These are phyloP conservation scores for Misgurnus mizolepis DNA, from an alignment of 2,113 vertebrate species.

Conservation along the genomic window DNA sequence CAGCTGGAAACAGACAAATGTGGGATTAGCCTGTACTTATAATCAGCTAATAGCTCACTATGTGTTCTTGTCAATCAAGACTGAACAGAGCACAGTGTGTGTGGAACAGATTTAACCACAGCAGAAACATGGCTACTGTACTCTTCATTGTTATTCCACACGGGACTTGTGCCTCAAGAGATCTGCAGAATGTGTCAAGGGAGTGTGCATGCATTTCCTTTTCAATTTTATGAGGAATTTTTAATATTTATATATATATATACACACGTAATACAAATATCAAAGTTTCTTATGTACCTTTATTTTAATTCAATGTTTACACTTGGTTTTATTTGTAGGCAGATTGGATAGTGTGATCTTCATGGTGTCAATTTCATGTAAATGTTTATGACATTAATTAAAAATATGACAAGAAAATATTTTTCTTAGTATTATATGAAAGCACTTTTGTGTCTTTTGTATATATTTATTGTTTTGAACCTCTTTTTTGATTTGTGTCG, in stretches of 20 bases:
- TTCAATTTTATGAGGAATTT: no score
- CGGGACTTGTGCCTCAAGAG: constrained; percentile 32
- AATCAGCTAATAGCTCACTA: constrained; percentile 63
- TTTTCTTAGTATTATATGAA: neutral
- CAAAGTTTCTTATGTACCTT: no score
- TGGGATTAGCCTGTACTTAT: constrained; percentile 58
- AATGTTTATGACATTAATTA: neutral
- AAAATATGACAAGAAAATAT: neutral
- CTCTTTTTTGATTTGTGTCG: neutral
- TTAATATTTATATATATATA: no score
- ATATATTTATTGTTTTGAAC: neutral
- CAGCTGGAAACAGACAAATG: constrained; percentile 64
- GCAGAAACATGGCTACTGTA: constrained; percentile 35
- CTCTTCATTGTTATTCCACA: constrained; percentile 14
- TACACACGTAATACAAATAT: no score
- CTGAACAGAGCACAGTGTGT: constrained; percentile 36
- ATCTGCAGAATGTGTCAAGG: neutral
- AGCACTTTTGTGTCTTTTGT: neutral
- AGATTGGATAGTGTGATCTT: neutral
- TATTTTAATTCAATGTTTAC: neutral
- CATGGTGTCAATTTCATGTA: neutral
- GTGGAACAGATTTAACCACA: constrained; percentile 19
- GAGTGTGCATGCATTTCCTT: constrained; percentile 1
- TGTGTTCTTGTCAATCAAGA: constrained; percentile 65
- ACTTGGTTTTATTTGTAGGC: neutral